A percentile compares a stretch with the other conserved stretches of the same genome.
These are phyloP conservation scores for Parasteatoda tepidariorum DNA, from an alignment of 1,140 invertebrate genomes.

Conservation along the genomic window DNA sequence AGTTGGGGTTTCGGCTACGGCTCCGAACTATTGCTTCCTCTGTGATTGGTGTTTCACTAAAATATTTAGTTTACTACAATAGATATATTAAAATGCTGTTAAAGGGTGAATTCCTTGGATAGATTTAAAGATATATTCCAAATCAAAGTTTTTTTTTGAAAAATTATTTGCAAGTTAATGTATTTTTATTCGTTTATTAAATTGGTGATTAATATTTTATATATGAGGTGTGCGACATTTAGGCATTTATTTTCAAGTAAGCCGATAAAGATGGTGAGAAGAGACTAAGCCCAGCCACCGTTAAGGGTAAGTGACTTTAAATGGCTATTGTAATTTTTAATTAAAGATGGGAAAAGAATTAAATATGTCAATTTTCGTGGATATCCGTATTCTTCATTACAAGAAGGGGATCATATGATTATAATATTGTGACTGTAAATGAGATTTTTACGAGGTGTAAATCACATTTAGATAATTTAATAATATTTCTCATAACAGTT, in stretches of 20 bases:
- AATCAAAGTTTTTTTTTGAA: no score
- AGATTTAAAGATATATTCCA: neutral
- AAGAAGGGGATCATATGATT: no score
- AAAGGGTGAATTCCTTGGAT: conserved; percentile 21
- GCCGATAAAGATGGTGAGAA: conserved; percentile 56
- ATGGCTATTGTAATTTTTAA: conserved; percentile 5
- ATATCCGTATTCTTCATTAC: no score
- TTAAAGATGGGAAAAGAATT: neutral
- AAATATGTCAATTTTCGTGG: neutral
- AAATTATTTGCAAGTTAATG: no score
- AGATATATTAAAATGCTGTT: conserved; percentile 1
- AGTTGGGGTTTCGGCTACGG: conserved; percentile 16
- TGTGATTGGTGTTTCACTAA: conserved; percentile 54
- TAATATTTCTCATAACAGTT: no score
- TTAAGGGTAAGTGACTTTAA: conserved; percentile 55
- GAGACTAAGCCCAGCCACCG: conserved; percentile 47
- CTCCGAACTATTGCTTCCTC: conserved; percentile 22
- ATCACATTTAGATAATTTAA: no score
- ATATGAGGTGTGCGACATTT: conserved; percentile 5
- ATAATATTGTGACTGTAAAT: no score
- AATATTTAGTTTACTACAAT: conserved; percentile 32
- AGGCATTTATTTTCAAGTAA: conserved; percentile 44
- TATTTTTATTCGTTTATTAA: no score
- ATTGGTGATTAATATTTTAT: no score
- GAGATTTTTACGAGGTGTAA: no score